These are phyloP conservation scores for Mamestra brassicae DNA, from an alignment of 2,888 invertebrate species.

Conservation along the genomic window DNA sequence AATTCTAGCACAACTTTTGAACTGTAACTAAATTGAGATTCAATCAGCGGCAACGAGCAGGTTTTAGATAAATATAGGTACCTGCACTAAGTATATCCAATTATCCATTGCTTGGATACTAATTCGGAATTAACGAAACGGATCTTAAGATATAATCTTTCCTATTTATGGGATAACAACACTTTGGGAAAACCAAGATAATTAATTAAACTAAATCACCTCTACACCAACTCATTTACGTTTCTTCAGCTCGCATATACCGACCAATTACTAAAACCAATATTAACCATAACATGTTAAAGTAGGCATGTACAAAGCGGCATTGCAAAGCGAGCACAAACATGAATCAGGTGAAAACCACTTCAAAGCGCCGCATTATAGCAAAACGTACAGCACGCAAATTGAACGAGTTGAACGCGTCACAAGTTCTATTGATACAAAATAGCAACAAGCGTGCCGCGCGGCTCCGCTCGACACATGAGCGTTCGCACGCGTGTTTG, in stretches of 20 bases:
- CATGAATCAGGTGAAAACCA: constrained; percentile 60
- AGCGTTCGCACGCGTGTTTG: constrained; percentile 83
- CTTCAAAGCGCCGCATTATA: constrained; percentile 62
- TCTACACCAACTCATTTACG: not conserved
- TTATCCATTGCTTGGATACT: not conserved
- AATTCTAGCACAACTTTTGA: not conserved
- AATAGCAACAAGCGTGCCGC: constrained; percentile 73
- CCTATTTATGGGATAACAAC: not conserved
- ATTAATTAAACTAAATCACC: not conserved
- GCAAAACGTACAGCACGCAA: constrained; percentile 53
- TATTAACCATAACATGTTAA: constrained; percentile 36
- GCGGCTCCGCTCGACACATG: constrained; percentile 72
- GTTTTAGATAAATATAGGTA: too few species aligned
- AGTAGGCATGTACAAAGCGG: constrained; percentile 39
- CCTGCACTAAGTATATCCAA: too few species aligned
- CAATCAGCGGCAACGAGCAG: not conserved
- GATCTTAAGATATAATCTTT: not conserved
- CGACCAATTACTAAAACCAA: constrained; percentile 41
- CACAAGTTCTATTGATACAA: constrained; percentile 72
- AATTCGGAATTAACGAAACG: not conserved
- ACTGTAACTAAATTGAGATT: not conserved
- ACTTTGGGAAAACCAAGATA: not conserved
- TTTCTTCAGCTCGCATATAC: constrained; percentile 6
- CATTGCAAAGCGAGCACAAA: constrained; percentile 44
- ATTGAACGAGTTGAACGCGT: constrained; percentile 59